Percentiles rank a stretch among this genome's conserved stretches.
Evolutionary conservation across 2,888 invertebrate species (phyloP).

Genomic region (Eupithecia pulchellata): DNA sequence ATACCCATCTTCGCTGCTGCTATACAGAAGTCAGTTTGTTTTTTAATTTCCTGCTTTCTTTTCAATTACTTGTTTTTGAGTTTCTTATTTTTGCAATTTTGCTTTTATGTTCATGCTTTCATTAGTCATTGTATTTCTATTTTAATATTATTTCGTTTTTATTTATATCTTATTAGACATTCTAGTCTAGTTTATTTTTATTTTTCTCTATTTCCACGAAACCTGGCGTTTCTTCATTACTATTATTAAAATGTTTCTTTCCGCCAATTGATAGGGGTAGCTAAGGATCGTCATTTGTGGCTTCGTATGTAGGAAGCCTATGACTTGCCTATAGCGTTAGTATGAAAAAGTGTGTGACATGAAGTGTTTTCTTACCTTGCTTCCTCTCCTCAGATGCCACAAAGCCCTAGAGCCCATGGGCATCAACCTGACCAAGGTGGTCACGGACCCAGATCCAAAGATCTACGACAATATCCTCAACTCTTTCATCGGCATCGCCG

Average conservation of each 20-base stretch:
- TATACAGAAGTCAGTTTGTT: slow-evolving; percentile 81
- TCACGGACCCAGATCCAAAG: slow-evolving; percentile 86
- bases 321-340: too few species aligned
- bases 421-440: slow-evolving; percentile 87
- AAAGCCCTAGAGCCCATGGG: slow-evolving; percentile 87
- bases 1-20: slow-evolving; percentile 90
- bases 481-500: slow-evolving; percentile 91
- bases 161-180: not conserved
- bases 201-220: not conserved
- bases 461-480: slow-evolving; percentile 89
- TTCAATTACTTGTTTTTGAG: too few species aligned
- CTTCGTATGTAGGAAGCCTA: not conserved
- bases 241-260: too few species aligned
- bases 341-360: not conserved
- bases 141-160: too few species aligned
- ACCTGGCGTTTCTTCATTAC: not conserved
- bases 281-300: not conserved
- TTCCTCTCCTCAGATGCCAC: slow-evolving; percentile 77
- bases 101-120: too few species aligned
- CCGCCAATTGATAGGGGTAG: too few species aligned
- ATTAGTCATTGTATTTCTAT: too few species aligned
- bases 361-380: not conserved
- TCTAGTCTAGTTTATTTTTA: not conserved
- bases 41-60: not conserved
- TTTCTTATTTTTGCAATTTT: too few species aligned